Evolutionary conservation across 2,113 vertebrate species (phyloP).

Genomic region (Phylloscopus trochilus): DNA sequence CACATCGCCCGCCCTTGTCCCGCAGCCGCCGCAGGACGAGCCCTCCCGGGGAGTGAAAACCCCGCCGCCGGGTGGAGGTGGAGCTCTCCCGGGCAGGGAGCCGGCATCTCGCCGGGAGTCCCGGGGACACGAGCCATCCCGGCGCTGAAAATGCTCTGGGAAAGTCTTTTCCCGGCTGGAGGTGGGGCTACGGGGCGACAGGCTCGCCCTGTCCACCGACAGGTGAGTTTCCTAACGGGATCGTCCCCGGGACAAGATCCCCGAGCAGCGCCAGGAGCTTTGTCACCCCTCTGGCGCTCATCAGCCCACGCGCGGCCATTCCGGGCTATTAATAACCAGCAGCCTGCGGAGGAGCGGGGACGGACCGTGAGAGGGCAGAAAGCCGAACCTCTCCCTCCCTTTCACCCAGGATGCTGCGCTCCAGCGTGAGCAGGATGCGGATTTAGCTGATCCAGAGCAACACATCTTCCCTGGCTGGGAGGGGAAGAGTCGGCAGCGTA

Average conservation of each 20-base stretch:
- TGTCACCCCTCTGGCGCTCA: not conserved
- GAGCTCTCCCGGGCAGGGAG: not conserved
- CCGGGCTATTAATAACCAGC: not conserved
- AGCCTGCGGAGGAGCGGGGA: not conserved
- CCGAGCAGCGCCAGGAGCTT: not conserved
- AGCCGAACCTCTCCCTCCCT: not conserved
- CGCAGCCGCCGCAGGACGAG: not conserved
- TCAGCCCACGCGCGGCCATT: not conserved
- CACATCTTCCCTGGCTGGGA: not conserved
- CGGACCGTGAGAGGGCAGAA: not conserved
- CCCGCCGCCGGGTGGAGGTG: not conserved
- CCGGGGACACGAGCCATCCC: not conserved
- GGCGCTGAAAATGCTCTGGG: not conserved
- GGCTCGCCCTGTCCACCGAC: not conserved
- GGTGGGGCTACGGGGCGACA: too few relatives aligned
- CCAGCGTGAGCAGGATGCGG: not conserved
- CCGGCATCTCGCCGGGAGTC: not conserved
- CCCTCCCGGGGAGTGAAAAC: fast-evolving
- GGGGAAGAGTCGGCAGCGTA: not conserved
- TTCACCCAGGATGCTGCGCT: not conserved
- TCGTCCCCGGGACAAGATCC: not conserved
- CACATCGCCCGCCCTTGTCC: not conserved
- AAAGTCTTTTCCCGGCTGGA: not conserved
- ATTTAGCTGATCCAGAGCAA: not conserved
- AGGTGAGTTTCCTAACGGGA: not conserved